Evolutionary conservation across 92 coral and sea anemone genomes (phyloP).

Genomic region (Palythoa caribaeorum): DNA sequence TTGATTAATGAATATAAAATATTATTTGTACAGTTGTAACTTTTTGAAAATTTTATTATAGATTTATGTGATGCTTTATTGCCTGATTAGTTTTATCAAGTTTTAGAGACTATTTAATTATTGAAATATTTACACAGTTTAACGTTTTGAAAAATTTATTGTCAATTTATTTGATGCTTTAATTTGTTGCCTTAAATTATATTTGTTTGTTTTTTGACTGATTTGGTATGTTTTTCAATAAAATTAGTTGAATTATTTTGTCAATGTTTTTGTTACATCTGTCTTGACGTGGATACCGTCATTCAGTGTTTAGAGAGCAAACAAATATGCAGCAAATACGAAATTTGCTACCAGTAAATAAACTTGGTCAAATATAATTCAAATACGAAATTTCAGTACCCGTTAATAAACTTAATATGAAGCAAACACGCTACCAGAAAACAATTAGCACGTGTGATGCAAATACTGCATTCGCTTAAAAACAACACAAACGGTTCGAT

Average conservation of each 20-base stretch:
- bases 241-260: constrained; percentile 20
- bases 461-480: constrained; percentile 21
- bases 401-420: constrained; percentile 12
- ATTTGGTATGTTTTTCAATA: constrained; percentile 23
- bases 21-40: constrained; percentile 4
- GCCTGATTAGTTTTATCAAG: constrained; percentile 2
- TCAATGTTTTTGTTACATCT: neutral
- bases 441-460: constrained; percentile 9
- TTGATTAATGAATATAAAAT: neutral
- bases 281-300: constrained; percentile 16
- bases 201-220: constrained; percentile 29
- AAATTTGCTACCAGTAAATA: constrained; percentile 9
- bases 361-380: constrained; percentile 11
- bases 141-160: constrained; percentile 13
- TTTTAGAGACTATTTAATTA: constrained; percentile 17
- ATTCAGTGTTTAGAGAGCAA: constrained; percentile 15
- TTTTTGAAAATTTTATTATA: constrained; percentile 1
- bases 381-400: constrained; percentile 15
- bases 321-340: constrained; percentile 19
- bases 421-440: constrained; percentile 21
- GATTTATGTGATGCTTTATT: neutral
- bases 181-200: constrained; percentile 20
- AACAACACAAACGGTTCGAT: constrained; percentile 20
- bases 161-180: constrained; percentile 2
- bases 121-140: constrained; percentile 13